These are phyloP conservation scores for Motacilla tschutschensis DNA, from an alignment of 2,113 vertebrate genomes.

Conservation along the genomic window DNA sequence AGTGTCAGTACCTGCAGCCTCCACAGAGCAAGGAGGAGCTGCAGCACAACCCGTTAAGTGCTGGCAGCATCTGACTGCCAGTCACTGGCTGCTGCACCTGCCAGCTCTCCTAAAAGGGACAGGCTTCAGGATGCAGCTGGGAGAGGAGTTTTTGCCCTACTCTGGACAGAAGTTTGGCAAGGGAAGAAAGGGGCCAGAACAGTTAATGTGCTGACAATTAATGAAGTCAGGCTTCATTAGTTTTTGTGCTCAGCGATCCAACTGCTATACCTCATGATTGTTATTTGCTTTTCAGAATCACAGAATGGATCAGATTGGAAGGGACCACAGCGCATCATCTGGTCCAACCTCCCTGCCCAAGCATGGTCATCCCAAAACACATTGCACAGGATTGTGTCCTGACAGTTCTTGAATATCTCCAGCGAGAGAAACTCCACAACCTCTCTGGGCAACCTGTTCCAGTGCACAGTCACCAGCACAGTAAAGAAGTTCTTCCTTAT, in stretches of 20 bases:
- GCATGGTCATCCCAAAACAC: neutral
- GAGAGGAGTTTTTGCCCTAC: neutral
- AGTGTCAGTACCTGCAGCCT: neutral
- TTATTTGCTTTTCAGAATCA: neutral
- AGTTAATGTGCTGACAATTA: neutral
- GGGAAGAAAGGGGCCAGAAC: neutral
- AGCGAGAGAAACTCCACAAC: neutral
- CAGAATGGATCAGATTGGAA: neutral
- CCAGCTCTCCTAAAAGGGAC: neutral
- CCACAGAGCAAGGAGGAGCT: neutral
- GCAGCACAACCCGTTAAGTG: accelerated
- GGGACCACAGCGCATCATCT: neutral
- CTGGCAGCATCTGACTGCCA: neutral
- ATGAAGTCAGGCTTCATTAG: neutral
- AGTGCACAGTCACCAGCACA: neutral
- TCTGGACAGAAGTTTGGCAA: neutral
- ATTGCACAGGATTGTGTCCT: neutral
- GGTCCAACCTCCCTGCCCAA: neutral
- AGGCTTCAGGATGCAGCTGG: neutral
- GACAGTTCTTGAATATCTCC: neutral
- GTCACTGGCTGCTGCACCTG: neutral
- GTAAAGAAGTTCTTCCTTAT: neutral
- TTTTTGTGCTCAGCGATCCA: neutral
- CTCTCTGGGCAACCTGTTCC: neutral
- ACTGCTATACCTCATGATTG: neutral